Conservation (phyloP, 2,797 vertebrate genomes). For the Xenopus petersii region DNA sequence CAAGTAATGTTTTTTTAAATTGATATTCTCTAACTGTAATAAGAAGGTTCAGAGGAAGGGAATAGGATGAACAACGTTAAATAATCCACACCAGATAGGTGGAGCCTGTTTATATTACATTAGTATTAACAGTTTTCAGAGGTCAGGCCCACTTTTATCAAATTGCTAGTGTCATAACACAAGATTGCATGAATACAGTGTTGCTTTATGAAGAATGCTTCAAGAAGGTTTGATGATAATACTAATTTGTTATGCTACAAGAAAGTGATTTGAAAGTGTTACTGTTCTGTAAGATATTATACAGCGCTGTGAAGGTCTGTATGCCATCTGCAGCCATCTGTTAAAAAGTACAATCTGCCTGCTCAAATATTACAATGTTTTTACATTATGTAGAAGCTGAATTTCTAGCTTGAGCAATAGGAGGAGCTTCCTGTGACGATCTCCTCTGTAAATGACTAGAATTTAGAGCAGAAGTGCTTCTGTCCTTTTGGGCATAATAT, state of each 20-base stretch:
- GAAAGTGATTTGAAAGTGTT: not conserved
- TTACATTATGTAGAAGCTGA: not conserved
- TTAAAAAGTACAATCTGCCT: too few relatives aligned
- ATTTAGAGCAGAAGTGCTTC: too few relatives aligned
- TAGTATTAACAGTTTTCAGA: not conserved
- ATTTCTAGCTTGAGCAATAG: too few relatives aligned
- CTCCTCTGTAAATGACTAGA: too few relatives aligned
- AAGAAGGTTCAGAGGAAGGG: slow-evolving; percentile 12
- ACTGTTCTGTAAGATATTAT: not conserved
- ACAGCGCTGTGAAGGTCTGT: too few relatives aligned
- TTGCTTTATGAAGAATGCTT: not conserved
- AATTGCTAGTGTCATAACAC: slow-evolving; percentile 40
- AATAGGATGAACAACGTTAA: not conserved
- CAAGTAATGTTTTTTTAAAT: slow-evolving; percentile 16
- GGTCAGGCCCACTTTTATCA: slow-evolving; percentile 8
- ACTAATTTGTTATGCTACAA: not conserved
- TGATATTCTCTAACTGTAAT: slow-evolving; percentile 3
- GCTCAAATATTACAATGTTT: not conserved
- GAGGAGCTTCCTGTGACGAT: too few relatives aligned
- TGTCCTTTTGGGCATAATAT: too few relatives aligned
- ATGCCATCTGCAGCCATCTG: too few relatives aligned
- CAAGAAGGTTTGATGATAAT: not conserved
- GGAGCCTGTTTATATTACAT: not conserved
- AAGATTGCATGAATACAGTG: too few relatives aligned
- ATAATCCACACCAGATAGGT: not conserved